phyloP scores from a whole-genome alignment of 92 coral and sea anemone species.

The Heteractis magnifica region DNA sequence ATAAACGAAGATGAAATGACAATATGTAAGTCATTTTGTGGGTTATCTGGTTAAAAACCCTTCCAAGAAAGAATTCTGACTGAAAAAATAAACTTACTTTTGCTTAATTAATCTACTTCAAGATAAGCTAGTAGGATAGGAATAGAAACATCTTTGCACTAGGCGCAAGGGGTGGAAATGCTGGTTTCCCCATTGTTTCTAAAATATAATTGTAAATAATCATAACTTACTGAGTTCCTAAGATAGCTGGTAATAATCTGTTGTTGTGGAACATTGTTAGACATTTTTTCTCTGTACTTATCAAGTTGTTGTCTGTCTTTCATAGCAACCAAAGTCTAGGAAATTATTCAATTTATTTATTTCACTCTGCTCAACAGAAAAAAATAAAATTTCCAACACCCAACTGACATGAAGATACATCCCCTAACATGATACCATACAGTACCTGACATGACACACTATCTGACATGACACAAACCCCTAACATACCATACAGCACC shows the following conservation, averaged over 20 bases:
- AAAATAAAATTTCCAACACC: no score
- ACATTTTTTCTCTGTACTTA: slow-evolving; percentile 67
- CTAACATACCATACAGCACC: no score
- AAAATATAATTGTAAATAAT: neutral
- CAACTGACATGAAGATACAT: neutral
- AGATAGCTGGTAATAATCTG: slow-evolving; percentile 69
- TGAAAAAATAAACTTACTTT: no score
- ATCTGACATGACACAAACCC: neutral
- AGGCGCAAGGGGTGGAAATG: neutral
- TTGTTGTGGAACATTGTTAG: slow-evolving; percentile 71
- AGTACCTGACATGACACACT: no score
- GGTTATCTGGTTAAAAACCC: neutral
- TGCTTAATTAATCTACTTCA: no score
- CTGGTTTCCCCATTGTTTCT: no score
- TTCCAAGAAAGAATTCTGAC: no score
- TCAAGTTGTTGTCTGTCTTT: slow-evolving; percentile 79
- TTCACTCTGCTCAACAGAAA: neutral
- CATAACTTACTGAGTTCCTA: slow-evolving; percentile 77
- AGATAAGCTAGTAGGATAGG: no score
- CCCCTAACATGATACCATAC: no score
- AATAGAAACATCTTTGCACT: no score
- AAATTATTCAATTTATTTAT: neutral
- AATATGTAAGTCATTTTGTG: neutral
- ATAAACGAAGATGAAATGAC: slow-evolving; percentile 7
- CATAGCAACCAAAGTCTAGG: slow-evolving; percentile 79